phyloP scores from a whole-genome alignment of 2,797 vertebrate genomes.

The Rallus crepitans region DNA sequence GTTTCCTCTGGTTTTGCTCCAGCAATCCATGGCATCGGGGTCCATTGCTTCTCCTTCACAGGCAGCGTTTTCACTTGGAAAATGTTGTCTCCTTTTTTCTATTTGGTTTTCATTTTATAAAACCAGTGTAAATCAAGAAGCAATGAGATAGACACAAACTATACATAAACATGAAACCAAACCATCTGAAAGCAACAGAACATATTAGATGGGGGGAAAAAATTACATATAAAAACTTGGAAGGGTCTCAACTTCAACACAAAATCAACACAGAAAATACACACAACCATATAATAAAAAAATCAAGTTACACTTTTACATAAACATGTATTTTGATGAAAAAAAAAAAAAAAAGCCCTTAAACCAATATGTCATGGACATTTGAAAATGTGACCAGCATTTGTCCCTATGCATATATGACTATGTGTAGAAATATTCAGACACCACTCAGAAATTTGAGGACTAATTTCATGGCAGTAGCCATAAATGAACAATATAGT shows the following conservation, averaged over 20 bases:
- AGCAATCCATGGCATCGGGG: conserved; percentile 42
- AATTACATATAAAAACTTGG: not conserved
- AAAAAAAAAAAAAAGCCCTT: not conserved
- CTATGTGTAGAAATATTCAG: not conserved
- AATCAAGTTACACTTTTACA: not conserved
- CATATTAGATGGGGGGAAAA: not conserved
- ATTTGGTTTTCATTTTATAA: conserved; percentile 72
- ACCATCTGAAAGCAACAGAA: not conserved
- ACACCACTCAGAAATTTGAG: not conserved
- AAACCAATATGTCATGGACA: not conserved
- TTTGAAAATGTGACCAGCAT: not conserved
- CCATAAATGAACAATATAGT: not conserved
- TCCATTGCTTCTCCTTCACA: conserved; percentile 71
- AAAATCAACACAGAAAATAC: not conserved
- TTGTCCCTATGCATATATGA: not conserved
- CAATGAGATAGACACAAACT: conserved; percentile 58
- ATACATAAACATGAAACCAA: conserved; percentile 46
- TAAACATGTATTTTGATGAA: not conserved
- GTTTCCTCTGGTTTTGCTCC: conserved; percentile 71
- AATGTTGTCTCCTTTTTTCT: conserved; percentile 79
- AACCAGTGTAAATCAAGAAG: conserved; percentile 74
- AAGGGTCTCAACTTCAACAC: not conserved
- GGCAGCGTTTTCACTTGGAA: conserved; percentile 71
- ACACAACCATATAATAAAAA: not conserved
- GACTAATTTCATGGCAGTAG: not conserved